These are phyloP conservation scores for Thalassaphorura encarpata DNA, from an alignment of 1,140 invertebrate species.

Conservation along the genomic window DNA sequence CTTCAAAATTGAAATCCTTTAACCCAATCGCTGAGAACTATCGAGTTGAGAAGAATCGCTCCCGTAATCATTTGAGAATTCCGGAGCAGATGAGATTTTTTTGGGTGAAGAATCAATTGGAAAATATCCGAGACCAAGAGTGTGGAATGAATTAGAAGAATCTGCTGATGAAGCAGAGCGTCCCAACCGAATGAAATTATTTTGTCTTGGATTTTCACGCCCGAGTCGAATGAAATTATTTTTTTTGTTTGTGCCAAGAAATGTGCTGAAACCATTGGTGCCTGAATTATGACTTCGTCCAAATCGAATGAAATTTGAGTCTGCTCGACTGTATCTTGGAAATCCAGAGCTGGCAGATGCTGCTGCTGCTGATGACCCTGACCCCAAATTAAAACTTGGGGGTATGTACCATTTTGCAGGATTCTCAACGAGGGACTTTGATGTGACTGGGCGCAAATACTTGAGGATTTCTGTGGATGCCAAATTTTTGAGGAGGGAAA, in stretches of 20 bases:
- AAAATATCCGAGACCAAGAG: not conserved
- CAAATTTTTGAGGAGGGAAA: no score
- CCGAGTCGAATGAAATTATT: slow-evolving; percentile 34
- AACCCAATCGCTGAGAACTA: not conserved
- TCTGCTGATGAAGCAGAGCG: not conserved
- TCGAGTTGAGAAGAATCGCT: not conserved
- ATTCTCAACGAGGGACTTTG: no score
- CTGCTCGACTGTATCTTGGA: slow-evolving; percentile 28
- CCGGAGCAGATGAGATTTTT: not conserved
- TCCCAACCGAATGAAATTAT: slow-evolving; percentile 32
- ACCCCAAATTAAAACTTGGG: no score
- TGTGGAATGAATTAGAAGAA: not conserved
- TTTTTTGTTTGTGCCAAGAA: slow-evolving; percentile 24
- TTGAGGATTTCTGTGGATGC: no score
- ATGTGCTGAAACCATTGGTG: not conserved
- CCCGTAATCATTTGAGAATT: not conserved
- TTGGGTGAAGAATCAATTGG: not conserved
- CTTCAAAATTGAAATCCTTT: not conserved
- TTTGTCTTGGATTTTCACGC: slow-evolving; percentile 28
- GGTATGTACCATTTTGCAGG: no score
- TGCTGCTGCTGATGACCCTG: no score
- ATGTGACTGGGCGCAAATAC: no score
- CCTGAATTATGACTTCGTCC: slow-evolving; percentile 26
- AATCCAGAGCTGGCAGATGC: not conserved
- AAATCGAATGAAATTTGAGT: slow-evolving; percentile 36